These are phyloP conservation scores for Chymomyza amoena DNA, from an alignment of 2,888 invertebrate genomes.

Conservation along the genomic window DNA sequence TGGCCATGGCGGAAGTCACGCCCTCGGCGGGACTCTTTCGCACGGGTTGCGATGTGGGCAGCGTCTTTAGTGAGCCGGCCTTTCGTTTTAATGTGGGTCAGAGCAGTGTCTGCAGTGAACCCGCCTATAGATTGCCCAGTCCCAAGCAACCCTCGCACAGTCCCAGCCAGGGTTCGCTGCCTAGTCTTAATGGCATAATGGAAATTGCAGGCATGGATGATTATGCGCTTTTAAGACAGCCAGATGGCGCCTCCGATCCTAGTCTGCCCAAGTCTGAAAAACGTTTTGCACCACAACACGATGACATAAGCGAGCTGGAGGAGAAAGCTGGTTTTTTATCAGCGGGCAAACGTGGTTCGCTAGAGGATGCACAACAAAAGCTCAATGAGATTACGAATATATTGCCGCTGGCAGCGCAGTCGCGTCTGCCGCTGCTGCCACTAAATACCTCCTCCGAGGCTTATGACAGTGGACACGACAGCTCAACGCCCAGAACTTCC, in stretches of 20 bases:
- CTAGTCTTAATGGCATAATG: conserved; percentile 84
- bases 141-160: conserved; percentile 79
- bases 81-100: conserved; percentile 80
- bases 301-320: conserved; percentile 76
- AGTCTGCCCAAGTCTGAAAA: conserved; percentile 82
- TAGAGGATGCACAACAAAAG: conserved; percentile 68
- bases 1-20: conserved; percentile 86
- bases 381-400: conserved; percentile 62
- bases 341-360: conserved; percentile 65
- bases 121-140: conserved; percentile 84
- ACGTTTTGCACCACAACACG: conserved; percentile 65
- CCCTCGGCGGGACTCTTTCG: conserved; percentile 81
- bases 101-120: conserved; percentile 92
- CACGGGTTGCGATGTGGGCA: conserved; percentile 77
- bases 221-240: conserved; percentile 89
- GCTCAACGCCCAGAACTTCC: conserved; percentile 89
- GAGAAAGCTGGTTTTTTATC: conserved; percentile 74
- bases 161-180: conserved; percentile 78
- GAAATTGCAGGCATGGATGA: conserved; percentile 81
- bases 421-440: conserved; percentile 76
- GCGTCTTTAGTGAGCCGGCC: conserved; percentile 79
- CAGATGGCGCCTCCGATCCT: conserved; percentile 96
- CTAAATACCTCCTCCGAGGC: conserved; percentile 81
- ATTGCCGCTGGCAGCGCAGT: conserved; percentile 75
- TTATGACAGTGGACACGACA: conserved; percentile 91